Evolutionary conservation across 2,888 invertebrate species (phyloP), one percentile per base, ranked within the genome.

Genomic region (Himalopsyche kuldschensis): DNA sequence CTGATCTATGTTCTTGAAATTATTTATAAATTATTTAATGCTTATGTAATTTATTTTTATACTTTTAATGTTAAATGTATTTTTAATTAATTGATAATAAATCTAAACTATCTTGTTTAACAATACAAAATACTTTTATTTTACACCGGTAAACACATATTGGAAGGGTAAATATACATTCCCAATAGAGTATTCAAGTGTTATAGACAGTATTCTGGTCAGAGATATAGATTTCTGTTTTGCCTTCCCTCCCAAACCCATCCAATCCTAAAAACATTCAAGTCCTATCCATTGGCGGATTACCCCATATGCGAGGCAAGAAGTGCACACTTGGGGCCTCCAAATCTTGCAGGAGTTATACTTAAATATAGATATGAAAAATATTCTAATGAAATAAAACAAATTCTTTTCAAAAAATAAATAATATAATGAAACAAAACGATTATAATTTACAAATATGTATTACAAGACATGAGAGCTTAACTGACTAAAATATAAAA

Each of bases 41-140:
- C 63, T 82, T 75, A 75, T 81, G 75, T 84, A 84, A 84, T 84
- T 84, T 84, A 84, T 84, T 84, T 79, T 83, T 83, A 55, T 79
- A 80, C 32, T n/a, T 75, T 80, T 77, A 31, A 81, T 47, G 46
- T 81, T 77, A 76, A 77, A 24, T 81, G 81, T 81, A 77, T 77
- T 81, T 81, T 81, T 77, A 63, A 82, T 41, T 48, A 63, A 46
- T 27, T 69, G 27, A 27, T 69, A 75, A 69, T 79, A 75, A 82
- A 63, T 76, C 80, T 76, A 75, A 78, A 78, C 46, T 78, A n/a
- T 55, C 55, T 79, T 79, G 69, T 79, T 79, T 79, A 79, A 79
- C 79, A 55, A 48, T 79, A 55, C n/a, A 6, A 2, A 30, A 31
- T 27, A 17, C 4, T 32, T 55, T 79, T 79, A 55, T 55, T 76